These are phyloP conservation scores for Furnarius figulus DNA, from an alignment of 2,113 vertebrate species.

Conservation along the genomic window DNA sequence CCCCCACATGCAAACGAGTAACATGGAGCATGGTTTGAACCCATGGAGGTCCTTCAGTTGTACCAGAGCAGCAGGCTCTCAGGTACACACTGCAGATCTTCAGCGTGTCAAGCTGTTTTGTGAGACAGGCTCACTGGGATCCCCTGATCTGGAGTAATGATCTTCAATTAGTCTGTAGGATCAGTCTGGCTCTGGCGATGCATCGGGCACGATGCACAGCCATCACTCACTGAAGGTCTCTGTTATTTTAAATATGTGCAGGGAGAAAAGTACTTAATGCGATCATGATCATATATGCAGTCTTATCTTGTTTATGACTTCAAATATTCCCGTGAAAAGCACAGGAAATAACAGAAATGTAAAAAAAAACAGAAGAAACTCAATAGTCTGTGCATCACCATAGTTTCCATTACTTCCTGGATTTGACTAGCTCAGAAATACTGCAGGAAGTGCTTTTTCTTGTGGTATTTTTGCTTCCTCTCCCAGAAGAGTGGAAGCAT, in stretches of 20 bases:
- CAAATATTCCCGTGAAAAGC: not conserved
- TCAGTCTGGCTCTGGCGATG: not conserved
- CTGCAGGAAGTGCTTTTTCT: slow-evolving; percentile 46
- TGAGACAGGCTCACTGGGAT: not conserved
- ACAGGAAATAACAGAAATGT: slow-evolving; percentile 14
- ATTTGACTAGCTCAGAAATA: slow-evolving; percentile 24
- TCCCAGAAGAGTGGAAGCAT: not conserved
- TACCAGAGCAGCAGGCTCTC: not conserved
- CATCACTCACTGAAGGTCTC: not conserved
- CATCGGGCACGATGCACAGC: accelerated
- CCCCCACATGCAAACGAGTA: too few relatives aligned
- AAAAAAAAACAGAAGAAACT: not conserved
- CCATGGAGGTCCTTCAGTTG: not conserved
- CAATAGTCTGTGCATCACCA: not conserved
- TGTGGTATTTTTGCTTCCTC: slow-evolving; percentile 36
- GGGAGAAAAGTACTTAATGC: not conserved
- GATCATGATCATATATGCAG: not conserved
- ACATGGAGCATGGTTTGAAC: not conserved
- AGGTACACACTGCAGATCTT: not conserved
- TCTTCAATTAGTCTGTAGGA: not conserved
- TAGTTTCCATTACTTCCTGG: slow-evolving; percentile 44
- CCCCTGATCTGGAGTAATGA: not conserved
- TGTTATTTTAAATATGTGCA: not conserved
- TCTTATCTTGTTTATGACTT: not conserved
- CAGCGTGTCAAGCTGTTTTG: not conserved